Evolutionary conservation across 2,113 vertebrate species (phyloP).

Genomic region (Notarius lentiginosus): DNA sequence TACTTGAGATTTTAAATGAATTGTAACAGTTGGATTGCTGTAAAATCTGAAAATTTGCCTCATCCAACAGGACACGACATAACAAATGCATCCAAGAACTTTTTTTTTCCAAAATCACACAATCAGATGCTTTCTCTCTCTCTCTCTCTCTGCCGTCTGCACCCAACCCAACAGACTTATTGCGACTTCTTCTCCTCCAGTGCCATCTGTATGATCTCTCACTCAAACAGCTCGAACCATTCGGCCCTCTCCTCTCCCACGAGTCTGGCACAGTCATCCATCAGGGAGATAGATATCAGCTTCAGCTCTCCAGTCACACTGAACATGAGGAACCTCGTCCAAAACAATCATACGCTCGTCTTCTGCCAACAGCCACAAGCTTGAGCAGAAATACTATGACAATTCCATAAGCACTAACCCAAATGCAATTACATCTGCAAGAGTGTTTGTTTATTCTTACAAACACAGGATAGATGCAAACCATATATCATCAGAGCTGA

Average conservation of each 20-base stretch:
- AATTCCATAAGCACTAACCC: conserved; percentile 38
- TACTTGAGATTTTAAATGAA: neutral
- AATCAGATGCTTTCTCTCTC: conserved; percentile 11
- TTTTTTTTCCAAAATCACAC: conserved; percentile 7
- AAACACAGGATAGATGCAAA: conserved; percentile 15
- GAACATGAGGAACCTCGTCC: conserved; percentile 13
- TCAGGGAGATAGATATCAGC: conserved; percentile 73
- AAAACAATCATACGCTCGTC: conserved; percentile 13
- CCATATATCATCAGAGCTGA: conserved; percentile 52
- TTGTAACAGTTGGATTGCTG: neutral
- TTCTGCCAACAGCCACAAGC: conserved; percentile 7
- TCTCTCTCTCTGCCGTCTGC: conserved; percentile 5
- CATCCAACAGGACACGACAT: neutral
- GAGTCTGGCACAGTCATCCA: conserved; percentile 66
- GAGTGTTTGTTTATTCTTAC: conserved; percentile 44
- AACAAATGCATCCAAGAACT: neutral
- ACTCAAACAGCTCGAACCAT: conserved; percentile 35
- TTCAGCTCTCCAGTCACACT: neutral
- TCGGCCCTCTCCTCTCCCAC: conserved; percentile 11
- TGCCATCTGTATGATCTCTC: conserved; percentile 50
- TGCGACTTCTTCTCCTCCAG: conserved; percentile 19
- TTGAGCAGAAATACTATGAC: conserved; percentile 2
- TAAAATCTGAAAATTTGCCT: neutral
- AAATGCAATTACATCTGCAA: conserved; percentile 28
- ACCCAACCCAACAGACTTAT: conserved; percentile 18